Base-by-base conservation (phyloP, 2,113 vertebrate genomes). In the Tringa solitaria region DNA sequence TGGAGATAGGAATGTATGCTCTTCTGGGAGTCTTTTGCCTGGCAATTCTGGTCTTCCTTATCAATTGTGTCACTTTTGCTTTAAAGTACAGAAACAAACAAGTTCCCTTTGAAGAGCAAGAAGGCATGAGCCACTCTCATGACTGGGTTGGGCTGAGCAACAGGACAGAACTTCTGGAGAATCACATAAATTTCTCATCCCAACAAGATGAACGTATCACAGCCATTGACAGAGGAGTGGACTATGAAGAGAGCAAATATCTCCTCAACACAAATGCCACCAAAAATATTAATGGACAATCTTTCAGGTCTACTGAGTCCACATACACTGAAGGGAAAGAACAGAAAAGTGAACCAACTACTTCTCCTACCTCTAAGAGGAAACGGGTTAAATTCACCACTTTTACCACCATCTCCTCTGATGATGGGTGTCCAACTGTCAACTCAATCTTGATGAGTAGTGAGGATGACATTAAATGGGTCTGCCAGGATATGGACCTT, bases 321-420 rank as follows among this genome's bases (percentile, higher is more conserved):
- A 4, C 72, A 0, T 94, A 75, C 63, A 26, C 39, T 0, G 97
- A 97, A 4, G 96, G 88, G 32, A 95, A 96, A 12, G 99, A 98
- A 27, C 98, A 97, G 35, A 97, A 97, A 50, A 92, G 94, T 0
- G 99, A 99, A 73, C 98, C 98, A 14, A 93, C 99, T 21, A 18
- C 99, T 39, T 99, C 99, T 14, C 99, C 99, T 59, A 99, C 99
- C 97, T 99, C 99, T 51, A 99, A 99, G 96, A 98, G 99, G 95
- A 99, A 99, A 98, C 98, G 99, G 94, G 99, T 99, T 43, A 99
- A 99, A 60, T 99, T 99, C 92, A 99, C 98, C 89, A 99, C 99
- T 15, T 99, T 99, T 86, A 98, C 98, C n/a, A 98, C 98, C 83
- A 89, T 98, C 65, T 91, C 98, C 23, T 87, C 98, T 3, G 99